These are phyloP conservation scores for Neodiprion virginianus DNA, from an alignment of 1,140 invertebrate genomes.

Conservation along the genomic window DNA sequence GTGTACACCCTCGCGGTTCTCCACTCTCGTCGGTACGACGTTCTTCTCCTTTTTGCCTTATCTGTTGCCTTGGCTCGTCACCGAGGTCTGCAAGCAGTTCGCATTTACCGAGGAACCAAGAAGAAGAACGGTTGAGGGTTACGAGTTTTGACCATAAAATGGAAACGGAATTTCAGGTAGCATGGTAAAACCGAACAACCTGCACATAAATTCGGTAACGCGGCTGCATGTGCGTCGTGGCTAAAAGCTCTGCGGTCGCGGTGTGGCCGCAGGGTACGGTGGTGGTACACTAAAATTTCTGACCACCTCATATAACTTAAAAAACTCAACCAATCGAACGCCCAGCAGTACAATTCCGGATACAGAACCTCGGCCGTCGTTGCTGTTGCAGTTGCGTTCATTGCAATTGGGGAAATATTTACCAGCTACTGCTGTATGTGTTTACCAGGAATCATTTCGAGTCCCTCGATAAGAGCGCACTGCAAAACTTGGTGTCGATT, in stretches of 20 bases:
- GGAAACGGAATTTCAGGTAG: neutral
- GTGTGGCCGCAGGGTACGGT: conserved; percentile 1
- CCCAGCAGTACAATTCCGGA: no score
- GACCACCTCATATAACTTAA: neutral
- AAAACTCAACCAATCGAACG: neutral
- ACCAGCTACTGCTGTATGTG: neutral
- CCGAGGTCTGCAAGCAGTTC: no score
- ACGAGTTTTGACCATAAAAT: neutral
- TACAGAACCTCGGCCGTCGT: no score
- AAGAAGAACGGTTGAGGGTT: no score
- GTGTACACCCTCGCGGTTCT: no score
- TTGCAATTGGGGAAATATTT: neutral
- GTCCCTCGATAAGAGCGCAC: neutral
- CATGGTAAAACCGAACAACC: neutral
- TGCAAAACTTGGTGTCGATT: neutral
- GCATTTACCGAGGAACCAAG: no score
- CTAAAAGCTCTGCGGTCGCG: neutral
- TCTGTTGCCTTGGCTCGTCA: no score
- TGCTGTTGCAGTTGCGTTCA: neutral
- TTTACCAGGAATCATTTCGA: neutral
- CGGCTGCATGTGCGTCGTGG: neutral
- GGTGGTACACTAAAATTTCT: neutral
- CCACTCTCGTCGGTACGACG: no score
- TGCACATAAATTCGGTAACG: neutral
- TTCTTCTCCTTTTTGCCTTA: no score